Percentiles rank a stretch among this genome's conserved stretches.
These are phyloP conservation scores for Eciton burchellii DNA, from an alignment of 1,140 invertebrate genomes.

Conservation along the genomic window DNA sequence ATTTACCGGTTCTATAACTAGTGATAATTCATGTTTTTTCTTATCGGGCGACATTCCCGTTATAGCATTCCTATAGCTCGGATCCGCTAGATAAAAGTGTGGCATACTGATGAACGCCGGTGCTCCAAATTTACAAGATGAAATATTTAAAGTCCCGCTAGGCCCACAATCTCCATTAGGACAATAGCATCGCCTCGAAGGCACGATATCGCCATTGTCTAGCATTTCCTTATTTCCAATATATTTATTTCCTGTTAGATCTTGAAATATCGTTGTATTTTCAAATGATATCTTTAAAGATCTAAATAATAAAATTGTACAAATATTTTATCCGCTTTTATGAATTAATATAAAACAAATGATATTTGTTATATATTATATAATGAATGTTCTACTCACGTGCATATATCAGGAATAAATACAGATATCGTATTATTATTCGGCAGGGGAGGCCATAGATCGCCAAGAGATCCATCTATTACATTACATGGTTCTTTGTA, in stretches of 20 bases:
- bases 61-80: constrained; percentile 88
- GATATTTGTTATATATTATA: background rate
- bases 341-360: constrained; percentile 15
- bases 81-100: constrained; percentile 94
- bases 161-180: constrained; percentile 81
- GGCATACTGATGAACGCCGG: constrained; percentile 94
- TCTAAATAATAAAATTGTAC: constrained; percentile 68
- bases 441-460: constrained; percentile 90
- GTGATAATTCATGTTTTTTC: constrained; percentile 89
- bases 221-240: constrained; percentile 87
- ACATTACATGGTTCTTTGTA: constrained; percentile 87
- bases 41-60: constrained; percentile 90
- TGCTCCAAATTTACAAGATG: constrained; percentile 89
- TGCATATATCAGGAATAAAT: constrained; percentile 91
- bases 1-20: constrained; percentile 90
- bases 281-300: constrained; percentile 81
- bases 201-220: constrained; percentile 89
- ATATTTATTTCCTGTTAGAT: constrained; percentile 87
- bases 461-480: constrained; percentile 90
- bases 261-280: constrained; percentile 80
- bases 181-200: constrained; percentile 87
- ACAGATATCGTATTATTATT: constrained; percentile 86
- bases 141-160: constrained; percentile 89
- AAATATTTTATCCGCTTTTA: background rate
- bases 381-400: constrained; percentile 78